phyloP scores from a whole-genome alignment of 2,113 vertebrate species.

The Pseudorasbora parva region DNA sequence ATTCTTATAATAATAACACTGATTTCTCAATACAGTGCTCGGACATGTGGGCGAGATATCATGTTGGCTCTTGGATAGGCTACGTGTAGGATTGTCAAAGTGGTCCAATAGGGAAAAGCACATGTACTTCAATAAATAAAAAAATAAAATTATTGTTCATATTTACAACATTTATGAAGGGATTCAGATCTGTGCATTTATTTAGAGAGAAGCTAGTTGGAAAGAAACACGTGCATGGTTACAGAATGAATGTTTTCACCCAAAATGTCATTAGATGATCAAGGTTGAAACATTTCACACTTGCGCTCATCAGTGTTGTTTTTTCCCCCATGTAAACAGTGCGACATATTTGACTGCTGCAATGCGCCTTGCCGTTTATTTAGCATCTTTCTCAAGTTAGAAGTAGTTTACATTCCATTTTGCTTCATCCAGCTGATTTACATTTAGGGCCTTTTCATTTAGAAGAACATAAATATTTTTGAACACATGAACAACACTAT shows the following conservation, averaged over 20 bases:
- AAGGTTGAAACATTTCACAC: background rate
- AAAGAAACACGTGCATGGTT: background rate
- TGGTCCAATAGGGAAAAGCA: constrained; percentile 1
- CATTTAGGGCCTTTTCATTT: constrained; percentile 11
- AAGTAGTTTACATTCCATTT: constrained; percentile 11
- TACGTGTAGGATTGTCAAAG: constrained; percentile 9
- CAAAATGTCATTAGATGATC: background rate
- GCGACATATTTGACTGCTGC: background rate
- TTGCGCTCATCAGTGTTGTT: background rate
- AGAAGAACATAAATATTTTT: background rate
- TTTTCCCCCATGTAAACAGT: background rate
- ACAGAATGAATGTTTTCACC: background rate
- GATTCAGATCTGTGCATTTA: constrained; percentile 3
- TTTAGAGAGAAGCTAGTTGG: background rate
- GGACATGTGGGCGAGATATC: constrained; percentile 30
- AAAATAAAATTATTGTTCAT: constrained; percentile 48
- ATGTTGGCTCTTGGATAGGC: constrained; percentile 9
- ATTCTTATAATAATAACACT: background rate
- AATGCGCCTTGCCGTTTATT: background rate
- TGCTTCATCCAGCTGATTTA: background rate
- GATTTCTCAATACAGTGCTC: constrained; percentile 24
- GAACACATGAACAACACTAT: background rate
- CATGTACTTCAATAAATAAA: constrained; percentile 57
- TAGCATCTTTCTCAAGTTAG: background rate
- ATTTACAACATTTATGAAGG: constrained; percentile 47